phyloP scores from a whole-genome alignment of 1,140 invertebrate genomes.

The Drosophila chauvacae region DNA sequence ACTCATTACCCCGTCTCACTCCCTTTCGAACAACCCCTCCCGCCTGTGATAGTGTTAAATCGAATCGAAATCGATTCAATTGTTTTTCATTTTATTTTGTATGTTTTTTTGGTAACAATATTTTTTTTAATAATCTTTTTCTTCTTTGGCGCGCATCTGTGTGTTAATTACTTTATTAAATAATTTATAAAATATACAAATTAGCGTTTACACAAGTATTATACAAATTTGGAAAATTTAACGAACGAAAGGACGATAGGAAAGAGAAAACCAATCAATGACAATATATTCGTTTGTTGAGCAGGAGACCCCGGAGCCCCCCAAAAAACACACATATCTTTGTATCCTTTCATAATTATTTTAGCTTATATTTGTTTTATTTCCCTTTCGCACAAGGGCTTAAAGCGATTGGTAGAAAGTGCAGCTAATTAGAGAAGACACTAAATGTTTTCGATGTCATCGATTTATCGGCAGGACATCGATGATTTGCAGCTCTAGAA shows the following conservation, averaged over 20 bases:
- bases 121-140: neutral
- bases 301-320: conserved; percentile 10
- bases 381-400: neutral
- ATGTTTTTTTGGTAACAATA: conserved; percentile 8
- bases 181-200: conserved; percentile 41
- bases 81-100: conserved; percentile 13
- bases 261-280: conserved; percentile 21
- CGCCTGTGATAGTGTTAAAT: conserved; percentile 76
- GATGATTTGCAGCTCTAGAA: conserved; percentile 3
- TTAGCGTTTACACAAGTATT: conserved; percentile 29
- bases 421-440: conserved; percentile 1
- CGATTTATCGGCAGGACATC: conserved; percentile 3
- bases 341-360: neutral
- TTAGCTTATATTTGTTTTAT: neutral
- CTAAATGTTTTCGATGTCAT: neutral
- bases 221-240: conserved; percentile 39
- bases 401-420: conserved; percentile 3
- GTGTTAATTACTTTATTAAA: conserved; percentile 21
- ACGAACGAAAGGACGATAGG: conserved; percentile 3
- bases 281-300: conserved; percentile 64
- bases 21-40: conserved; percentile 35
- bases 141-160: conserved; percentile 4
- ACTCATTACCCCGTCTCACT: conserved; percentile 3
- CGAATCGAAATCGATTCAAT: conserved; percentile 32
- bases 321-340: conserved; percentile 46